Evolutionary conservation across 2,113 vertebrate genomes (phyloP), one percentile per base, ranked within the genome.

Genomic region (Myxocyprinus asiaticus): DNA sequence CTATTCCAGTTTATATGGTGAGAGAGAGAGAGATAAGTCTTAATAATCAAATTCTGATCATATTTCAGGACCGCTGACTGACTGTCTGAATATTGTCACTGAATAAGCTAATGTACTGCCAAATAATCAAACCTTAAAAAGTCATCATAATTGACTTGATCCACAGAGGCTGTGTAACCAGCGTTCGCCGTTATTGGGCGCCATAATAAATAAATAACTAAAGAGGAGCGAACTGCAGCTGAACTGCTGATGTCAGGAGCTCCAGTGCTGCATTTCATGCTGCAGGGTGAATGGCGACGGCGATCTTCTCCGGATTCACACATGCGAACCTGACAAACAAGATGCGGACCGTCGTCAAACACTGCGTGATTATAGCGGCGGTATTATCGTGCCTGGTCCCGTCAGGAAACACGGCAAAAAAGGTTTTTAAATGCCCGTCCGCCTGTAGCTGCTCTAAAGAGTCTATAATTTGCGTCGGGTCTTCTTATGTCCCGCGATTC

Each of bases 401-500:
- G 5, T 81, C 84, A 53, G 91, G 51, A 33, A 73, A 92, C 76
- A 55, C 76, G 81, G 70, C 87, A 67, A 95, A 91, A 88, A 94
- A 90, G 88, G 69, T 78, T 6, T 88, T 88, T 87, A 93, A 91
- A 88, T 96, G 95, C 81, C 95, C 94, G 86, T 91, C 93, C 84
- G 89, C 93, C 84, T 98, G 97, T 93, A 97, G 95, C 92, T 98
- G 97, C 87, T 95, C 96, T 87, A 94, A 95, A 88, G 97, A 98
- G 84, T 95, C 97, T 65, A 93, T 97, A 88, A 95, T 98, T 44
- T 98, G 97, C 90, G 95, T 98, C 82, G 96, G 96, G n/a, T 94
- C 94, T 55, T 92, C 95, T 55, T 87, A 90, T 50, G 91, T 97
- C 56, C 95, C 95, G 3, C 93, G 93, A 87, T 92, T 85, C 77